phyloP scores from a whole-genome alignment of 2,888 invertebrate genomes.

The Timema podura region DNA sequence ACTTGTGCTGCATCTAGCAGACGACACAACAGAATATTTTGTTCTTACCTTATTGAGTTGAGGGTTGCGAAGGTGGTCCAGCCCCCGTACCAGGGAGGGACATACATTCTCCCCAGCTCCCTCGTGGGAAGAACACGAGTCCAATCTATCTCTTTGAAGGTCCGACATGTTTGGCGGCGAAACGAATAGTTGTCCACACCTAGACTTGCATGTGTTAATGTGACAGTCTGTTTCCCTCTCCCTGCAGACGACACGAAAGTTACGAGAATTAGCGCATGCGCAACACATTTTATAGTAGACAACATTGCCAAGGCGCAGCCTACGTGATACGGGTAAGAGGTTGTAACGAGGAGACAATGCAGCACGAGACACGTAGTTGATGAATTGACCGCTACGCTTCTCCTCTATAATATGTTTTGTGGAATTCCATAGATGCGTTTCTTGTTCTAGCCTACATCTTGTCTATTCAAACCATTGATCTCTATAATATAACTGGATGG shows the following conservation, averaged over 20 bases:
- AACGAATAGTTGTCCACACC: neutral
- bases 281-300: neutral
- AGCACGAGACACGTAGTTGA: too few relatives aligned
- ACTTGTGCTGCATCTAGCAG: too few relatives aligned
- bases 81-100: slow-evolving; percentile 56
- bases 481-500: too few relatives aligned
- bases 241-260: neutral
- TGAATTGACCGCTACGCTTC: too few relatives aligned
- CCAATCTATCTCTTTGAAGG: slow-evolving; percentile 54
- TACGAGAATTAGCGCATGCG: slow-evolving; percentile 6
- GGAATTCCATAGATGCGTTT: too few relatives aligned
- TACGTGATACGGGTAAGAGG: too few relatives aligned
- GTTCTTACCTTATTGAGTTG: slow-evolving; percentile 63
- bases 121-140: slow-evolving; percentile 54
- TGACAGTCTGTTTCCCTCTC: slow-evolving; percentile 4
- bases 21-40: too few relatives aligned
- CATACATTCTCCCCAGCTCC: slow-evolving; percentile 50
- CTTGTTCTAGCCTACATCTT: too few relatives aligned
- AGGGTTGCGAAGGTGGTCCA: slow-evolving; percentile 64
- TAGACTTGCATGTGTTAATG: neutral
- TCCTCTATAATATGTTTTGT: too few relatives aligned
- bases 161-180: slow-evolving; percentile 17
- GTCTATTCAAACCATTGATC: too few relatives aligned
- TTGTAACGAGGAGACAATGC: too few relatives aligned
- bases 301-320: too few relatives aligned